These are phyloP conservation scores for Drosophila mayaguana DNA, from an alignment of 2,888 invertebrate species.

Conservation along the genomic window DNA sequence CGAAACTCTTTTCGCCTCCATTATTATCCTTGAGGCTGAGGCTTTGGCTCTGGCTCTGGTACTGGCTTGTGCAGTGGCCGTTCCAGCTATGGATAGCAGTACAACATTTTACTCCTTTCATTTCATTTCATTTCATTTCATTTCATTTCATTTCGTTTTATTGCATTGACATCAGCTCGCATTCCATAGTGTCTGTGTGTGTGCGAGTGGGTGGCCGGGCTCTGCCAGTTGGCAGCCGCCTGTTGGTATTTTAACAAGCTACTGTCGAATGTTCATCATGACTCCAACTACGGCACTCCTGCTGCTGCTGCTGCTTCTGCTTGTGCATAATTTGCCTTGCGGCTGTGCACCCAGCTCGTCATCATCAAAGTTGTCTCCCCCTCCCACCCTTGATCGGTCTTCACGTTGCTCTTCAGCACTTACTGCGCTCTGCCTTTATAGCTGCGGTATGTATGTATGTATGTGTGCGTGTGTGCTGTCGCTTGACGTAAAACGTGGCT, in stretches of 20 bases:
- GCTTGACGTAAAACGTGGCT: slow-evolving; percentile 63
- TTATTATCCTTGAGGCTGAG: slow-evolving; percentile 67
- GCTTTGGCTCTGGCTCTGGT: slow-evolving; percentile 24
- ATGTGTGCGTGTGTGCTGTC: slow-evolving; percentile 41
- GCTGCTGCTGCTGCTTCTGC: slow-evolving; percentile 25
- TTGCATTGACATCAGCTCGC: slow-evolving; percentile 71
- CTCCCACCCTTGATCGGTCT: slow-evolving; percentile 11
- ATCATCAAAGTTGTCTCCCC: slow-evolving; percentile 37
- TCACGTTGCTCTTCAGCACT: slow-evolving; percentile 52
- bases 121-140: slow-evolving; percentile 71
- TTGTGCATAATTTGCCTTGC: slow-evolving; percentile 55
- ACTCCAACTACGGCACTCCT: slow-evolving; percentile 13
- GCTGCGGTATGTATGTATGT: slow-evolving; percentile 19
- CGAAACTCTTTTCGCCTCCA: slow-evolving; percentile 58
- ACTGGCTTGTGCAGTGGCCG: slow-evolving; percentile 10
- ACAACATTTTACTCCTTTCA: slow-evolving; percentile 67
- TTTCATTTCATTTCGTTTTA: slow-evolving; percentile 65
- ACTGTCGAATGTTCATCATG: slow-evolving; percentile 65
- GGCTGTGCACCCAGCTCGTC: slow-evolving; percentile 48
- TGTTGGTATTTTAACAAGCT: slow-evolving; percentile 80
- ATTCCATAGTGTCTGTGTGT: slow-evolving; percentile 41
- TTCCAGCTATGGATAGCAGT: slow-evolving; percentile 20
- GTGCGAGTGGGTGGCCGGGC: slow-evolving; percentile 9
- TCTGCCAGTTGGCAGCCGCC: slow-evolving; percentile 18
- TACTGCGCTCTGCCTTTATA: slow-evolving; percentile 51